phyloP scores from a whole-genome alignment of 2,888 invertebrate species.

The Pyrocoelia pectoralis region DNA sequence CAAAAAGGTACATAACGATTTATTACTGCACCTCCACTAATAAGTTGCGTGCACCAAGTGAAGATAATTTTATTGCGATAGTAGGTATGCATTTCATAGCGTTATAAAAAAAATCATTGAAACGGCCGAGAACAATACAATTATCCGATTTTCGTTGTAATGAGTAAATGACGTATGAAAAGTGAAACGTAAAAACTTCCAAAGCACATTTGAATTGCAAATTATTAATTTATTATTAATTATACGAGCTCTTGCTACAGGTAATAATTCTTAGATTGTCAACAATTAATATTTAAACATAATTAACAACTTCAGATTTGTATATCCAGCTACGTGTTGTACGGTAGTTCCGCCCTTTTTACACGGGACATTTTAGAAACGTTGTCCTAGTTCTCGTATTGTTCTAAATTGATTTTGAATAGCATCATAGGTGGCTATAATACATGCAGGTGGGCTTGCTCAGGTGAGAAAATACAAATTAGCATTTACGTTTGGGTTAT shows the following conservation, averaged over 20 bases:
- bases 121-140: too few species aligned
- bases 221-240: slow-evolving; percentile 32
- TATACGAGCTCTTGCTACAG: slow-evolving; percentile 30
- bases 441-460: slow-evolving; percentile 38
- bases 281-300: slow-evolving; percentile 39
- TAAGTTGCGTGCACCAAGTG: too few species aligned
- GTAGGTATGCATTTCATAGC: too few species aligned
- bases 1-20: background rate
- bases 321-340: slow-evolving; percentile 48
- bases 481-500: slow-evolving; percentile 38
- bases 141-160: too few species aligned
- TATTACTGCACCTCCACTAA: background rate
- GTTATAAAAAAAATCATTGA: too few species aligned
- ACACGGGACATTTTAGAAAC: slow-evolving; percentile 30
- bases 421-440: slow-evolving; percentile 39
- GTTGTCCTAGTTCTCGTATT: slow-evolving; percentile 32
- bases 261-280: slow-evolving; percentile 36
- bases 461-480: slow-evolving; percentile 41
- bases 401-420: slow-evolving; percentile 40
- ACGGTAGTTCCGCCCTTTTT: slow-evolving; percentile 41
- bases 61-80: too few species aligned
- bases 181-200: background rate
- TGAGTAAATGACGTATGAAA: too few species aligned
- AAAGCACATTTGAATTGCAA: background rate
- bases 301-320: slow-evolving; percentile 47